Evolutionary conservation across 2,888 invertebrate species (phyloP), one percentile per base, ranked within the genome.

Genomic region (Xanthia icteritia): DNA sequence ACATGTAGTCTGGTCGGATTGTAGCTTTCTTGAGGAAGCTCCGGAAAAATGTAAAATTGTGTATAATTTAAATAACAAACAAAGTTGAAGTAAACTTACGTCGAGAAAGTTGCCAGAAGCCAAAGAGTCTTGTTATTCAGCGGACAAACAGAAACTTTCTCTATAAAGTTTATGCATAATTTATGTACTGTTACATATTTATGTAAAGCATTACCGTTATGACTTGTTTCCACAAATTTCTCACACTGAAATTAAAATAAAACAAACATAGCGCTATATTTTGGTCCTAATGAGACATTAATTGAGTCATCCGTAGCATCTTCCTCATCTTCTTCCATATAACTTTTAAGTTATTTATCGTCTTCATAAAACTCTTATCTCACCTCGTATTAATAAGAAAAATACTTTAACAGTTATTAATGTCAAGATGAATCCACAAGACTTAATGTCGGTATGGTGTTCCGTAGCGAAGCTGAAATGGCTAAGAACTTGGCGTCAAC

Each of bases 131-230:
- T 68, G 68, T 73, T 63, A 74, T 74, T 82, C 65, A 64, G 67
- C 54, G 63, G 68, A 63, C 79, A 83, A 78, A 83, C 83, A 60
- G 54, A 83, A 31, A 86, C 86, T 84, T 84, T 83, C 83, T 86
- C 79, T 83, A 65, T 77, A 71, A 72, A 48, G 66, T 73, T 66
- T 72, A 65, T 72, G 74, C 75, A 69, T 83, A 83, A 86, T 86
- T 72, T 66, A 86, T 83, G 74, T 74, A 60, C 78, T 86, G 70
- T 74, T 86, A 69, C 79, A 86, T 83, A 83, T 86, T 78, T 73
- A 83, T 69, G 73, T 68, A 58, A 67, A 76, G 48, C 20, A 39
- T 71, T 69, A 83, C 74, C 27, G 72, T 78, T 83, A 73, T 70
- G 60, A 64, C n/a, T 82, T 77, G 58, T 69, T 83, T 60, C 56